These are phyloP conservation scores for Lanistes nyassanus DNA, from an alignment of 1,140 invertebrate species.

Conservation along the genomic window DNA sequence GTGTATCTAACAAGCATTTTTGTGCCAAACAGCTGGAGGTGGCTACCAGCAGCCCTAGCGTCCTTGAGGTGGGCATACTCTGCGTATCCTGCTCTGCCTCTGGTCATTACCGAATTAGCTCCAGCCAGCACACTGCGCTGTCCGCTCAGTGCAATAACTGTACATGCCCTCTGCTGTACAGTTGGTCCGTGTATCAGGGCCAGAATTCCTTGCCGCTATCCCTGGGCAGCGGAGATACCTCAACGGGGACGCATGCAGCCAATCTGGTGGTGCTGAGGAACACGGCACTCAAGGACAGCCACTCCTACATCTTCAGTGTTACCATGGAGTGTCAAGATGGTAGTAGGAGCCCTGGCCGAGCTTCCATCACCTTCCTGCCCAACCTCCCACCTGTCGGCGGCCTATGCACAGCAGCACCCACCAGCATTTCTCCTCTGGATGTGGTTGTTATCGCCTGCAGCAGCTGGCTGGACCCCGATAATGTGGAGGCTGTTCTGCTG, in stretches of 20 bases:
- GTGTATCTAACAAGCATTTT: too few relatives aligned
- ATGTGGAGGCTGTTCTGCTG: constrained; percentile 31
- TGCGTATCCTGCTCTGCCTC: constrained; percentile 49
- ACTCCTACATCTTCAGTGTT: constrained; percentile 43
- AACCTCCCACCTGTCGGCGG: constrained; percentile 45
- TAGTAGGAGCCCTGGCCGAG: constrained; percentile 12
- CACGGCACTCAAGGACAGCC: constrained; percentile 37
- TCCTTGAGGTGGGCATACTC: constrained; percentile 41
- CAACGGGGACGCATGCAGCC: constrained; percentile 21
- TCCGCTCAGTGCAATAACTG: constrained; percentile 45
- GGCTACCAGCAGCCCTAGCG: constrained; percentile 21
- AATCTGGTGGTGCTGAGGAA: constrained; percentile 39
- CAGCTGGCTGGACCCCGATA: constrained; percentile 45
- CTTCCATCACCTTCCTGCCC: constrained; percentile 32
- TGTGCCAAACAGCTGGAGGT: constrained; percentile 50
- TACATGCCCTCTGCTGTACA: constrained; percentile 13
- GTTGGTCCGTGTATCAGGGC: constrained; percentile 41
- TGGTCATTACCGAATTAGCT: constrained; percentile 34
- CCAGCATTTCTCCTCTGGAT: constrained; percentile 36
- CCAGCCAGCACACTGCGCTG: constrained; percentile 39
- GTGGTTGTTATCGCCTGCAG: constrained; percentile 37
- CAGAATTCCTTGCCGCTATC: neutral
- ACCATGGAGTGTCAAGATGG: constrained; percentile 25
- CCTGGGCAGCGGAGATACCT: constrained; percentile 13
- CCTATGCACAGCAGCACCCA: constrained; percentile 32